phyloP scores from a whole-genome alignment of 2,113 vertebrate genomes.

The Orthonyx spaldingii region DNA sequence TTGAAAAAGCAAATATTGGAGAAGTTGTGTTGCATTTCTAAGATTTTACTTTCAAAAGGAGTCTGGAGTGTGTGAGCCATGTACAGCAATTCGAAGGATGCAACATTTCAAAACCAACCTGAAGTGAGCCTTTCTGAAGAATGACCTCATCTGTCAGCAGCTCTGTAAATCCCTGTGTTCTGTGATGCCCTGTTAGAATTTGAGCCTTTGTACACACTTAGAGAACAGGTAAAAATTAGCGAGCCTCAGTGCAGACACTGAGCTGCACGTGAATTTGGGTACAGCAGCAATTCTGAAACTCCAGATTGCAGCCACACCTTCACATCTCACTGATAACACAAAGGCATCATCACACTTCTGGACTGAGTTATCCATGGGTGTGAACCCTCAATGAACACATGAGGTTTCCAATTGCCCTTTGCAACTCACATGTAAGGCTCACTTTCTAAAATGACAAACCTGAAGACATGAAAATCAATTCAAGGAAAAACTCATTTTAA shows the following conservation, averaged over 20 bases:
- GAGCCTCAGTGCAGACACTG: not conserved
- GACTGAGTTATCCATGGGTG: not conserved
- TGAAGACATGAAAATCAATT: not conserved
- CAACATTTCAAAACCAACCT: not conserved
- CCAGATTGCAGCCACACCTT: not conserved
- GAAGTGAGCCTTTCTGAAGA: not conserved
- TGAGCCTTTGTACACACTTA: not conserved
- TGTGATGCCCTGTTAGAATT: not conserved
- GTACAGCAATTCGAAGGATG: not conserved
- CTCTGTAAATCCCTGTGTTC: not conserved
- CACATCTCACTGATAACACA: not conserved
- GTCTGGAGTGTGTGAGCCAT: not conserved
- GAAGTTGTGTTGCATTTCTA: not conserved
- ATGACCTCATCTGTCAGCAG: not conserved
- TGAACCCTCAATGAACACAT: rapidly evolving
- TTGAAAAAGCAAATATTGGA: not conserved
- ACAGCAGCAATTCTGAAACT: not conserved
- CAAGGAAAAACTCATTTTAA: not conserved
- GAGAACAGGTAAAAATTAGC: not conserved
- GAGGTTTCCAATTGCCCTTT: not conserved
- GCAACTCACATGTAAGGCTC: not conserved
- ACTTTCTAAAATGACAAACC: not conserved
- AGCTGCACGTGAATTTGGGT: not conserved
- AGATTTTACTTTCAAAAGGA: not conserved
- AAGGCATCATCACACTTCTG: not conserved